phyloP scores from a whole-genome alignment of 1,140 invertebrate genomes.

The Pararge aegeria region DNA sequence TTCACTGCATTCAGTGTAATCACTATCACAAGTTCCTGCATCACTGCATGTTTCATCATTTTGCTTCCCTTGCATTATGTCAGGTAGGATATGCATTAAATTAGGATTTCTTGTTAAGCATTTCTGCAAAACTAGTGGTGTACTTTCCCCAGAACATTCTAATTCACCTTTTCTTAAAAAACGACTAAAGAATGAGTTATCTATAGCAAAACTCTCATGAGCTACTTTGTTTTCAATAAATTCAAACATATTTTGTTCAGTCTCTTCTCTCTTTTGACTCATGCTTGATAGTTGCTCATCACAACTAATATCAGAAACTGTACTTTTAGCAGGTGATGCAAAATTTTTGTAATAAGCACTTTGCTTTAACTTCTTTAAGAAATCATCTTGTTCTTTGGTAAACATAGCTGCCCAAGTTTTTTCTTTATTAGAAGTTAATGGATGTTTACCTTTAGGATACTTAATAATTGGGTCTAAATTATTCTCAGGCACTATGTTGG shows the following conservation, averaged over 20 bases:
- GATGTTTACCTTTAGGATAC: conserved; percentile 21
- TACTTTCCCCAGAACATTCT: conserved; percentile 70
- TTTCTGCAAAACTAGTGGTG: conserved; percentile 61
- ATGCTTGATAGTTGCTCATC: conserved; percentile 65
- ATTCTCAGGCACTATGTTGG: conserved; percentile 4
- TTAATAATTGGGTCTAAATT: conserved; percentile 10
- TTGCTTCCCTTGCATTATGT: conserved; percentile 26
- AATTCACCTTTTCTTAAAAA: conserved; percentile 72
- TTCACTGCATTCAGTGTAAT: conserved; percentile 66
- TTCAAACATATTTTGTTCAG: conserved; percentile 86
- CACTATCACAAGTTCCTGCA: conserved; percentile 40
- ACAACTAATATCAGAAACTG: conserved; percentile 59
- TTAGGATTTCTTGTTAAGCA: conserved; percentile 61
- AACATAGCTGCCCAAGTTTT: conserved; percentile 69
- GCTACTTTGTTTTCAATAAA: conserved; percentile 84
- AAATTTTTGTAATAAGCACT: conserved; percentile 68
- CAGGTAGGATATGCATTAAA: conserved; percentile 50
- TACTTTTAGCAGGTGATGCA: conserved; percentile 53
- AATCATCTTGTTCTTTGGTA: conserved; percentile 71
- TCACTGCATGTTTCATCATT: conserved; percentile 32
- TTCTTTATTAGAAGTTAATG: conserved; percentile 16
- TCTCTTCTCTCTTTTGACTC: conserved; percentile 75
- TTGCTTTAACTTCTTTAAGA: conserved; percentile 65
- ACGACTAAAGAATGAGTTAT: conserved; percentile 82
- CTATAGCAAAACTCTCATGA: conserved; percentile 86